Evolutionary conservation across 2,888 invertebrate genomes (phyloP).

Genomic region (Steromphala cineraria): DNA sequence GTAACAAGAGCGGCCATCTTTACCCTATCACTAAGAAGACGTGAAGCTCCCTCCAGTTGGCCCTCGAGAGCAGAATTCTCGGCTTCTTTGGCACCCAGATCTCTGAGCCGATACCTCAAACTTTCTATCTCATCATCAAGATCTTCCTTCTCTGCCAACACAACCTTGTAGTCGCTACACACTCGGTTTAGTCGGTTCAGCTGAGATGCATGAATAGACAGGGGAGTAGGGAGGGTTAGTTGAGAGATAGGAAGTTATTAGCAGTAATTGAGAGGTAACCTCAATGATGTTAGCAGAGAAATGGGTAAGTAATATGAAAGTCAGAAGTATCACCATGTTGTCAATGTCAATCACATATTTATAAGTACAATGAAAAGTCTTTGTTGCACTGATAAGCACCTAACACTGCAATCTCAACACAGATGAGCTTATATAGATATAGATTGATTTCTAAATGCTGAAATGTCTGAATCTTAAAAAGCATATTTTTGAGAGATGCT

Average conservation of each 20-base stretch:
- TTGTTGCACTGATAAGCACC: no score
- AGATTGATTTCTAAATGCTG: no score
- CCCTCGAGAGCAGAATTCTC: slow-evolving; percentile 52
- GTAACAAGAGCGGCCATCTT: background rate
- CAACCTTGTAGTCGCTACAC: slow-evolving; percentile 37
- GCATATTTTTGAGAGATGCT: no score
- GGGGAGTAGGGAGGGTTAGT: background rate
- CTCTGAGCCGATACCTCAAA: slow-evolving; percentile 40
- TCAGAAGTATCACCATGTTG: no score
- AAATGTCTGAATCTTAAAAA: no score
- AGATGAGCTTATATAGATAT: no score
- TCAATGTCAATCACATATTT: no score
- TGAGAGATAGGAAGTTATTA: background rate
- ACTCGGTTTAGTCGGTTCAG: background rate
- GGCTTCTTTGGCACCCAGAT: slow-evolving; percentile 43
- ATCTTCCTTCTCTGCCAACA: slow-evolving; percentile 45
- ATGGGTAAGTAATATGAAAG: no score
- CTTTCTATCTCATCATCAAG: slow-evolving; percentile 49
- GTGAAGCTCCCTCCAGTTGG: slow-evolving; percentile 48
- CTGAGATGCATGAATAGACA: background rate
- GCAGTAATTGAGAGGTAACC: no score
- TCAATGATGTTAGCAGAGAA: no score
- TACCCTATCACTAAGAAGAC: slow-evolving; percentile 61
- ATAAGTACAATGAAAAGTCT: no score
- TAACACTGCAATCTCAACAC: no score